A percentile compares a stretch with the other conserved stretches of the same genome.
These are phyloP conservation scores for Rhinichthys osculus DNA, from an alignment of 2,797 vertebrate genomes.

Conservation along the genomic window DNA sequence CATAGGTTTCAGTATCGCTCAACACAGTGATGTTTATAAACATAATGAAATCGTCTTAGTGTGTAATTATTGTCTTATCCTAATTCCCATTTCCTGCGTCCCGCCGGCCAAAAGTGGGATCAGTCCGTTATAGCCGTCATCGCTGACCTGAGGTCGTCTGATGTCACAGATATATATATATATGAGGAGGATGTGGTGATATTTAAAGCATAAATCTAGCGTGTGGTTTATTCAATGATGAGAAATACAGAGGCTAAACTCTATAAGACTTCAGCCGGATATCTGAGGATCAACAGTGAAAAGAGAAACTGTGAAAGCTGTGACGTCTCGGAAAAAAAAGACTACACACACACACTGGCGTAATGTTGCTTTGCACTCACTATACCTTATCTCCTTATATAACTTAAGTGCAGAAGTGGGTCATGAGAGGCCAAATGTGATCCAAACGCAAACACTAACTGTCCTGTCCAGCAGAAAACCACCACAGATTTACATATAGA, in stretches of 20 bases:
- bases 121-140: neutral
- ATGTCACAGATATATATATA: neutral
- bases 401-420: constrained; percentile 58
- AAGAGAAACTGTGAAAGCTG: neutral
- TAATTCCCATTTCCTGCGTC: neutral
- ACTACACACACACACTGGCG: neutral
- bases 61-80: constrained; percentile 22
- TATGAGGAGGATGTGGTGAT: neutral
- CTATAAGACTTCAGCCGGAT: neutral
- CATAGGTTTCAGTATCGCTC: neutral
- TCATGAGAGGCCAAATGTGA: constrained; percentile 36
- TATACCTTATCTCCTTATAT: constrained; percentile 57
- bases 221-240: neutral
- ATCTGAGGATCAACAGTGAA: constrained; percentile 20
- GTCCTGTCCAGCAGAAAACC: neutral
- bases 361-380: constrained; percentile 17
- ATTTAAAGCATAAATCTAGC: neutral
- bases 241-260: neutral
- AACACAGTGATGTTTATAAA: neutral
- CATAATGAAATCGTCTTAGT: constrained; percentile 5
- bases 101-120: neutral
- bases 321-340: constrained; percentile 51
- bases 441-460: neutral
- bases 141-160: neutral
- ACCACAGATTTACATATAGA: neutral